Conservation (phyloP, 2,113 vertebrate genomes). For the Amphilophus citrinellus region DNA sequence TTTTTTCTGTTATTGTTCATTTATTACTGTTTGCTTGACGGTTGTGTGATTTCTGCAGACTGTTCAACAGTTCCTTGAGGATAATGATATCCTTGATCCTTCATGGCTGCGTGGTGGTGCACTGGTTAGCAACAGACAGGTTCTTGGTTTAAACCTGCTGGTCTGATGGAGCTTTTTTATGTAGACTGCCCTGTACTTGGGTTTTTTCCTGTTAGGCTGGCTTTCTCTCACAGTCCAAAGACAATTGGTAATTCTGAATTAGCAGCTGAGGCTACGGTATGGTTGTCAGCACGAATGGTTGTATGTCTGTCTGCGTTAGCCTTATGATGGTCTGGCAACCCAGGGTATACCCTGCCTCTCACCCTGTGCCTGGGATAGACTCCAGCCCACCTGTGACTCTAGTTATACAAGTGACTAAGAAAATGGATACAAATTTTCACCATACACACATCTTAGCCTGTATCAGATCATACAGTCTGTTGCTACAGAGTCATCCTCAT, state of each 20-base stretch:
- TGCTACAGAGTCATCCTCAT: background rate
- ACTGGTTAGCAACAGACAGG: background rate
- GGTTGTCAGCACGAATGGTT: background rate
- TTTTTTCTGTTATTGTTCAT: background rate
- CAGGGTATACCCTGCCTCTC: too few relatives aligned
- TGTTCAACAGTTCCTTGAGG: background rate
- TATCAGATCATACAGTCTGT: background rate
- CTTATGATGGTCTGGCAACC: too few relatives aligned
- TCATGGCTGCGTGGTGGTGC: accelerated
- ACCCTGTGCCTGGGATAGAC: too few relatives aligned
- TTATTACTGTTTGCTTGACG: background rate
- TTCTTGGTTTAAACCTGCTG: background rate
- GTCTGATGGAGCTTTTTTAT: background rate
- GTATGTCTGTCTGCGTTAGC: too few relatives aligned
- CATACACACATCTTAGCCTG: background rate
- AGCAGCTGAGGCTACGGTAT: background rate
- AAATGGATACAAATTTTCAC: background rate
- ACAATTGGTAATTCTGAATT: background rate
- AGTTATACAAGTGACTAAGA: background rate
- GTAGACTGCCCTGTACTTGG: background rate
- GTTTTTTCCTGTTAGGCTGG: background rate
- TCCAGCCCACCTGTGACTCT: background rate
- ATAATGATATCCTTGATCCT: background rate
- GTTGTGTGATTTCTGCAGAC: background rate
- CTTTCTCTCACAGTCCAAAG: background rate